Base-by-base conservation (phyloP, 1,140 invertebrate genomes). In the Chironomus striatipennis region DNA sequence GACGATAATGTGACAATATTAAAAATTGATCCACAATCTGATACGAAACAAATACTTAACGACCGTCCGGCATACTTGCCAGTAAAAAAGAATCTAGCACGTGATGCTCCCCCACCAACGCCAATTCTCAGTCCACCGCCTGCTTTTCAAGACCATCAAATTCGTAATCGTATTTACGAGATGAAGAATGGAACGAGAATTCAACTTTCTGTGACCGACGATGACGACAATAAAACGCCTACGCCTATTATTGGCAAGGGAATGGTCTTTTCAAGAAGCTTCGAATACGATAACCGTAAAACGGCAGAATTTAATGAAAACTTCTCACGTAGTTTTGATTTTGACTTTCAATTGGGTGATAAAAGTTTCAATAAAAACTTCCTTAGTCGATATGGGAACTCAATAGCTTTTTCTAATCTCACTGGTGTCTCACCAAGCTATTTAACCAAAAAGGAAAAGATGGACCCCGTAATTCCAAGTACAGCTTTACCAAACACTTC, bases 101-200 rank as follows among this genome's bases (percentile, higher is more conserved):
- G 78, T 34, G 81, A 82, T 42, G 79, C 83, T 0, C 83, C 83
- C 43, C 83, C 83, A 17, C 83, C 83, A 43, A 85, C 84, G 0
- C 84, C 84, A 2, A 85, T 85, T 74, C 79, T 85, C 10, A 85
- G 84, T 42, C 84, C 84, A n/a, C 84, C 84, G 9, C 84, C 84
- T 18, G 84, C 84, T 42, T 85, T 85, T 75, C 84, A 84, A 76
- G 83, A 84, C 75, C 78, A 79, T 72, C 17, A 70, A 18, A 70
- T 70, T 10, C 65, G 65, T 6, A 70, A 70, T 20, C 65, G 65
- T 17, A 70, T 70, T 20, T 20, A 18, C 10, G 65, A 70, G 7
- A 70, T 70, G 65, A 70, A 70, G 20, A 70, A 70, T 70, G 65
- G 65, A 20, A 70, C 65, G 7, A 18, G 65, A 18, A 70, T 70